Conservation (phyloP, 2,888 invertebrate genomes). For the Onchidella celtica region DNA sequence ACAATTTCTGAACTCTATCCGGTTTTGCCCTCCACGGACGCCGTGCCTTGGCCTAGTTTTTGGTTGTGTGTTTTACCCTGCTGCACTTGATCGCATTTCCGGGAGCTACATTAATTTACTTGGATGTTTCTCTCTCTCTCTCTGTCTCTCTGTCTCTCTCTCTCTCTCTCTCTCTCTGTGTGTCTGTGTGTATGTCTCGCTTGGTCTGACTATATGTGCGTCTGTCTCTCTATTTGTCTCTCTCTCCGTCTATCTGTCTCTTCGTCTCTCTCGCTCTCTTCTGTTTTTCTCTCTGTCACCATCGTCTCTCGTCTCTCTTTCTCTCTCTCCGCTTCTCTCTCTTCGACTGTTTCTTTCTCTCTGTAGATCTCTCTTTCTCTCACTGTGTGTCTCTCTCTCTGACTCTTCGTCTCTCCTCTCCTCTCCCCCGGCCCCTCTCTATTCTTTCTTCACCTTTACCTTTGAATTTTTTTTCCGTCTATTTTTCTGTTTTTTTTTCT, state of each 20-base stretch:
- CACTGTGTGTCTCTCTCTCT: neutral
- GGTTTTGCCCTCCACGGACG: too few relatives aligned
- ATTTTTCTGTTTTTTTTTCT: neutral
- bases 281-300: slow-evolving; percentile 1
- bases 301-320: neutral
- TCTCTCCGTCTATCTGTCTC: neutral
- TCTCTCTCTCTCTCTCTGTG: neutral
- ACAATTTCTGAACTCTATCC: too few relatives aligned
- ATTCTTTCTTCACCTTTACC: too few relatives aligned
- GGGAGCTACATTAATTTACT: too few relatives aligned
- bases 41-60: too few relatives aligned
- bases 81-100: too few relatives aligned
- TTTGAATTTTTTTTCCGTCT: neutral
- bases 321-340: too few relatives aligned
- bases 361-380: neutral
- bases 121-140: neutral
- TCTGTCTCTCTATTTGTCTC: too few relatives aligned
- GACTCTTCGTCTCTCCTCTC: neutral
- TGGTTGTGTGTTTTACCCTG: too few relatives aligned
- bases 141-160: neutral
- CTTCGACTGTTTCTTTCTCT: neutral
- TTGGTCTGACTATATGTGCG: too few relatives aligned
- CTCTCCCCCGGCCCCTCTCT: too few relatives aligned
- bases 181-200: too few relatives aligned
- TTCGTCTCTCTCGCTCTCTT: slow-evolving; percentile 1